These are phyloP conservation scores for Taxidea taxus DNA, from an alignment of 2,113 vertebrate species.

Conservation along the genomic window DNA sequence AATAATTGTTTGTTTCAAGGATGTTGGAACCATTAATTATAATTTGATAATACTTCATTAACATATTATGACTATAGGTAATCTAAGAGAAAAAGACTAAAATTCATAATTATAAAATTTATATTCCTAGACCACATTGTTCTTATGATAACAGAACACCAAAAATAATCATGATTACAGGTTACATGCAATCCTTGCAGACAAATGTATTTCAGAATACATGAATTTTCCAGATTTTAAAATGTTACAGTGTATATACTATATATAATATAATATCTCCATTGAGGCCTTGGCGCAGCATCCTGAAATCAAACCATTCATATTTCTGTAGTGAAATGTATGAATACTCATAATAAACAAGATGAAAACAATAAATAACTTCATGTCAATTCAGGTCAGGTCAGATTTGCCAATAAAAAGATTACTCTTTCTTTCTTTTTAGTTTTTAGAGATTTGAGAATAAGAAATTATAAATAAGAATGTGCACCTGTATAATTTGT, in stretches of 20 bases:
- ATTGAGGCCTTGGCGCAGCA: not conserved
- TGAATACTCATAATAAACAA: not conserved
- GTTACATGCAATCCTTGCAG: not conserved
- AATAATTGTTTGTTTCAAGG: slow-evolving; percentile 33
- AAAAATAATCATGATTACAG: slow-evolving; percentile 27
- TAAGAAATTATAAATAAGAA: not conserved
- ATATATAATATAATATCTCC: not conserved
- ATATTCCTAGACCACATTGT: not conserved
- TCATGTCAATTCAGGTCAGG: not conserved
- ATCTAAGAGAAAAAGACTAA: slow-evolving; percentile 20
- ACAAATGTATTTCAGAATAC: slow-evolving; percentile 16
- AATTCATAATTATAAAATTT: slow-evolving; percentile 38
- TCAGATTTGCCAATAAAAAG: slow-evolving; percentile 2
- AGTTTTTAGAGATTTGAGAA: not conserved
- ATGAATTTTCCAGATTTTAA: slow-evolving; percentile 12
- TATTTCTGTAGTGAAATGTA: not conserved
- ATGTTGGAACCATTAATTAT: not conserved
- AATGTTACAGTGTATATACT: not conserved
- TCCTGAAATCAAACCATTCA: not conserved
- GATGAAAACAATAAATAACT: not conserved
- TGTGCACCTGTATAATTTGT: not conserved
- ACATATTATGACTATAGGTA: not conserved
- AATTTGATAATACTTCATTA: not conserved
- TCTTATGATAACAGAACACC: not conserved
- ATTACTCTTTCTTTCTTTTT: not conserved